A percentile compares a stretch with the other conserved stretches of the same genome.
These are phyloP conservation scores for Ornithorhynchus anatinus DNA, from an alignment of 2,113 vertebrate genomes.

Conservation along the genomic window DNA sequence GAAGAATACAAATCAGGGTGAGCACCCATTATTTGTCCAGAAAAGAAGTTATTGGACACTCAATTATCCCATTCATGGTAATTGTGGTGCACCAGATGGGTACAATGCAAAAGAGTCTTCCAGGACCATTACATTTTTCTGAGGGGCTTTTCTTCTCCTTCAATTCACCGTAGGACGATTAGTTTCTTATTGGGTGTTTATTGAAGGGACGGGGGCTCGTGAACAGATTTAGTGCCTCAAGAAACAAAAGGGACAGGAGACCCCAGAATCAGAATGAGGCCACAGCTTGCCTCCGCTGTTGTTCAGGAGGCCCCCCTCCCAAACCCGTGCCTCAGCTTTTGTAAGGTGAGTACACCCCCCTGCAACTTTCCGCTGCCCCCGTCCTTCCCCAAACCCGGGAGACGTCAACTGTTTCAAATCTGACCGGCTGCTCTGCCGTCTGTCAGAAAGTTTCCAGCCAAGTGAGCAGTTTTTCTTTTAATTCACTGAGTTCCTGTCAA, in stretches of 20 bases:
- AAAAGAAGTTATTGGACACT: constrained; percentile 88
- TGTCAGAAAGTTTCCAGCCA: constrained; percentile 77
- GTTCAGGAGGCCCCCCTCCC: constrained; percentile 31
- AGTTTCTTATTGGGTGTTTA: constrained; percentile 84
- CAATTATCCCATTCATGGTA: constrained; percentile 82
- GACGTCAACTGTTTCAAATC: constrained; percentile 66
- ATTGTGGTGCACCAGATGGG: constrained; percentile 86
- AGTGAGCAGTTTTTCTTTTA: constrained; percentile 78
- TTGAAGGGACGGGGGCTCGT: constrained; percentile 71
- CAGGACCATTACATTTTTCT: constrained; percentile 75
- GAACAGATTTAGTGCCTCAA: constrained; percentile 70
- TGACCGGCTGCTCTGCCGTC: constrained; percentile 77
- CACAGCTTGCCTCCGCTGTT: constrained; percentile 62
- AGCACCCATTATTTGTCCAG: constrained; percentile 74
- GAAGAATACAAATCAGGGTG: constrained; percentile 85
- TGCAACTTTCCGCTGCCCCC: constrained; percentile 31
- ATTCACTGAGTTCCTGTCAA: constrained; percentile 62
- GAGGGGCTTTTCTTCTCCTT: constrained; percentile 82
- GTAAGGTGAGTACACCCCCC: constrained; percentile 48
- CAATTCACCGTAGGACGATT: constrained; percentile 83
- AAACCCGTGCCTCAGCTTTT: constrained; percentile 55
- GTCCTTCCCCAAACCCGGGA: constrained; percentile 38
- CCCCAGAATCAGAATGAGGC: constrained; percentile 67
- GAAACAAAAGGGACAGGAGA: constrained; percentile 65
- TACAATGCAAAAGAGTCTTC: constrained; percentile 83